Percentiles rank a stretch among this genome's conserved stretches.
Conservation (phyloP, 2,888 invertebrate species). For the Keiferia lycopersicella region DNA sequence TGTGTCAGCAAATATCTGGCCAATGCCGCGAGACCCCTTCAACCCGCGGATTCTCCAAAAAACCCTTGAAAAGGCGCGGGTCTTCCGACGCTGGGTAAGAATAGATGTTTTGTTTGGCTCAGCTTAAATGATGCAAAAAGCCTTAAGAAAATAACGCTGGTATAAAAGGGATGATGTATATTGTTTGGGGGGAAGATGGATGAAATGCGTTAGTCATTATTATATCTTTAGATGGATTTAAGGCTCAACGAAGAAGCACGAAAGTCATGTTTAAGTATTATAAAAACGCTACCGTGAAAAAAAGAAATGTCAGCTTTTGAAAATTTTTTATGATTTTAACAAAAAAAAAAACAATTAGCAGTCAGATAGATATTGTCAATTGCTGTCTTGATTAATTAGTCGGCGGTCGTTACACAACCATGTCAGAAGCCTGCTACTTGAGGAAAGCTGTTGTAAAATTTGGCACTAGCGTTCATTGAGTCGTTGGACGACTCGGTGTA, state of each 20-base stretch:
- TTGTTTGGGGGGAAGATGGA: conserved; percentile 43
- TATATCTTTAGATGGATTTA: conserved; percentile 17
- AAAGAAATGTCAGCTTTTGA: too few species aligned
- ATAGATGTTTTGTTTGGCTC: conserved; percentile 43
- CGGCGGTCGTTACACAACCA: too few species aligned
- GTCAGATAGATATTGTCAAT: too few species aligned
- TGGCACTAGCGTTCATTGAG: too few species aligned
- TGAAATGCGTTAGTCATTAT: conserved; percentile 40
- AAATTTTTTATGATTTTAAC: too few species aligned
- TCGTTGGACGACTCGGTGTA: too few species aligned
- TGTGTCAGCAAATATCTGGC: conserved; percentile 44
- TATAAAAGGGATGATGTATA: conserved; percentile 37
- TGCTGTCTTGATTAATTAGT: too few species aligned
- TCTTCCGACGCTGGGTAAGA: conserved; percentile 44
- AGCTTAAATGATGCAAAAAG: conserved; percentile 50
- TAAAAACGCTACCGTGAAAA: not conserved
- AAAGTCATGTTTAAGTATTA: not conserved
- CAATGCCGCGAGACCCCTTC: conserved; percentile 37
- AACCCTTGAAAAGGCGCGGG: conserved; percentile 28
- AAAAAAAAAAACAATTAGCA: too few species aligned
- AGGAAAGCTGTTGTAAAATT: too few species aligned
- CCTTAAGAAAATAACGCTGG: conserved; percentile 49
- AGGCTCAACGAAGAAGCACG: not conserved
- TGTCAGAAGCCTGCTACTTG: too few species aligned
- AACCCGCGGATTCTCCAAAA: conserved; percentile 24